phyloP scores from a whole-genome alignment of 2,797 vertebrate species.

The Amblyraja radiata region DNA sequence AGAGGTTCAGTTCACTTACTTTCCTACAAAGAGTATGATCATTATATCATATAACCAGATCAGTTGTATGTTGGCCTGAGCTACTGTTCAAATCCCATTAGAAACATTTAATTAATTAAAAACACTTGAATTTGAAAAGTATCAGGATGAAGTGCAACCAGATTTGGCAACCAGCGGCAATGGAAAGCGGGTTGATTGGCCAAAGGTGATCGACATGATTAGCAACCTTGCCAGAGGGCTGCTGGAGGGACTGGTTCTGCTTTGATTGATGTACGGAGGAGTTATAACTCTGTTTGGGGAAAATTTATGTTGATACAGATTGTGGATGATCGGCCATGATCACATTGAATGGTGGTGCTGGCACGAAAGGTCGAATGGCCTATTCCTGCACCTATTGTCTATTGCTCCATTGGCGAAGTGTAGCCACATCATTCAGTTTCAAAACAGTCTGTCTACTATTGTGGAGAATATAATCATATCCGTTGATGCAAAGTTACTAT shows the following conservation, averaged over 20 bases:
- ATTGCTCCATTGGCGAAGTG: background rate
- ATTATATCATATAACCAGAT: no score
- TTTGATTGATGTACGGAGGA: background rate
- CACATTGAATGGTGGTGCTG: no score
- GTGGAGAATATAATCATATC: background rate
- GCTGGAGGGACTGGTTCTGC: background rate
- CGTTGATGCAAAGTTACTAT: background rate
- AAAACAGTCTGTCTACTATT: background rate
- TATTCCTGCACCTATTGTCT: no score
- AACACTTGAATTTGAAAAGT: background rate
- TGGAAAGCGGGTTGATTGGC: background rate
- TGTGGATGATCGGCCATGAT: no score
- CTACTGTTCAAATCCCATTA: no score
- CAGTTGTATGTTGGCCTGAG: no score
- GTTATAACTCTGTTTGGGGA: background rate
- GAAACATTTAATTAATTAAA: background rate
- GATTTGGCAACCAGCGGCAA: background rate
- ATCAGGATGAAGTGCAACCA: background rate
- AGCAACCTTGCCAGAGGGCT: background rate
- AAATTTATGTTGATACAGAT: background rate
- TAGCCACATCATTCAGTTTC: background rate
- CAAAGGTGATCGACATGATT: background rate
- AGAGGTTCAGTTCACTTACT: no score
- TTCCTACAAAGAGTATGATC: no score
- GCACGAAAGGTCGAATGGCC: no score